These are phyloP conservation scores for Boulengeromyrus knoepffleri DNA, from an alignment of 2,113 vertebrate species.

Conservation along the genomic window DNA sequence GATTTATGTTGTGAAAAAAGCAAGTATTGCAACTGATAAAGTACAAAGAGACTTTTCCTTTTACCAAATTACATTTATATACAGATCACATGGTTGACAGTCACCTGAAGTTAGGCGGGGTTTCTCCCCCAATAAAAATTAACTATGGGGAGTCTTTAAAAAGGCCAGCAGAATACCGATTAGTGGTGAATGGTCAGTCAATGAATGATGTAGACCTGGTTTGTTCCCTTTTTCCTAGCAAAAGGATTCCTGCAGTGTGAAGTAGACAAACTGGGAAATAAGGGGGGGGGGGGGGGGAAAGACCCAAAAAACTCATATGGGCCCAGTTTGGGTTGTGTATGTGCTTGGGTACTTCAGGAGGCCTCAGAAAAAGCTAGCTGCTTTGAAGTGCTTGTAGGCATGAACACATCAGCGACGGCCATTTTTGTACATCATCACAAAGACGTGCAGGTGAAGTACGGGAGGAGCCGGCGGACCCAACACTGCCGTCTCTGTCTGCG, in stretches of 20 bases:
- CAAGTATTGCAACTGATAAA: conserved; percentile 63
- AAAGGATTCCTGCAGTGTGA: not conserved
- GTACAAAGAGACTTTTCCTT: conserved; percentile 44
- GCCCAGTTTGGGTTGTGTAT: not conserved
- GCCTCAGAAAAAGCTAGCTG: conserved; percentile 4
- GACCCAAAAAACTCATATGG: not conserved
- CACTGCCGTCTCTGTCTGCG: not conserved
- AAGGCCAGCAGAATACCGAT: not conserved
- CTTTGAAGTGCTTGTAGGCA: not conserved
- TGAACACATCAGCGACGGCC: not conserved
- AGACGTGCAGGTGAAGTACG: not conserved
- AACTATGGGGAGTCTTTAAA: not conserved
- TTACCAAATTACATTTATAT: conserved; percentile 81
- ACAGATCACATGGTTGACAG: conserved; percentile 31
- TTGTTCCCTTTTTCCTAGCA: conserved; percentile 13
- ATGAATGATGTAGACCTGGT: conserved; percentile 13
- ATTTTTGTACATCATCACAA: not conserved
- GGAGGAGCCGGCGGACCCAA: not conserved
- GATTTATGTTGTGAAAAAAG: conserved; percentile 57
- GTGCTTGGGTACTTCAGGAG: conserved; percentile 13
- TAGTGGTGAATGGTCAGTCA: not conserved
- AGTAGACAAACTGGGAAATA: not conserved
- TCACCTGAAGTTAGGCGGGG: conserved; percentile 20
- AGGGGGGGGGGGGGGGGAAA: too few relatives aligned
- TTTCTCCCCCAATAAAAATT: conserved; percentile 2